A percentile compares a stretch with the other conserved stretches of the same genome.
These are phyloP conservation scores for Microtus oregoni DNA, from an alignment of 2,113 vertebrate species.

Conservation along the genomic window DNA sequence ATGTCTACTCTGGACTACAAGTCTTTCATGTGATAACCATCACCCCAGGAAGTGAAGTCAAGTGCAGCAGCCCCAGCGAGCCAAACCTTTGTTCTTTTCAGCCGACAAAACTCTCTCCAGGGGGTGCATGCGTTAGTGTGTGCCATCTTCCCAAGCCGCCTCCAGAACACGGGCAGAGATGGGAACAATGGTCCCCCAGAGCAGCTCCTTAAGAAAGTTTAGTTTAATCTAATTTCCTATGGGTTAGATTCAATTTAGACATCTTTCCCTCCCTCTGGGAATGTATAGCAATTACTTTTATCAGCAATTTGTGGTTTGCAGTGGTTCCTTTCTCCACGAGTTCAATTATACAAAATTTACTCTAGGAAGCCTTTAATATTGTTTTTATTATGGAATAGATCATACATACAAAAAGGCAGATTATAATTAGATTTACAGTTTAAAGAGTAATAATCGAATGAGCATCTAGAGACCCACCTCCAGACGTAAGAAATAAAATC, in stretches of 20 bases:
- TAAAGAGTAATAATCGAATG: slow-evolving; percentile 57
- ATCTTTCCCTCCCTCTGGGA: slow-evolving; percentile 65
- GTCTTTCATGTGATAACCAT: slow-evolving; percentile 88
- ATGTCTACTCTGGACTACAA: slow-evolving; percentile 87
- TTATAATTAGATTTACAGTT: slow-evolving; percentile 56
- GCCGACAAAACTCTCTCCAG: slow-evolving; percentile 80
- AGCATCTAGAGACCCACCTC: neutral
- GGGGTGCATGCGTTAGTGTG: slow-evolving; percentile 35
- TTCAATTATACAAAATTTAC: slow-evolving; percentile 69
- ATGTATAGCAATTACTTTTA: slow-evolving; percentile 79
- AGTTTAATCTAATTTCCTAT: slow-evolving; percentile 76
- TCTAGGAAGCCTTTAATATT: slow-evolving; percentile 65
- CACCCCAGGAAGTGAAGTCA: slow-evolving; percentile 90
- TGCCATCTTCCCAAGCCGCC: slow-evolving; percentile 78
- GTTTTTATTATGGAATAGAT: slow-evolving; percentile 60
- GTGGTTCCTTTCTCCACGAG: slow-evolving; percentile 65
- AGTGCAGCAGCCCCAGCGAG: slow-evolving; percentile 86
- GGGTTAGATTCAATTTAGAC: slow-evolving; percentile 78
- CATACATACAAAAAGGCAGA: slow-evolving; percentile 52
- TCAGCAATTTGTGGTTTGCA: slow-evolving; percentile 79
- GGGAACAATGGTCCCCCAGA: slow-evolving; percentile 73
- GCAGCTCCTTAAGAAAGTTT: slow-evolving; percentile 74
- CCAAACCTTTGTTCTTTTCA: slow-evolving; percentile 87
- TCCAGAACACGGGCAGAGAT: slow-evolving; percentile 75
- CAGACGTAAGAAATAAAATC: slow-evolving; percentile 54